Evolutionary conservation across 37 sponge, comb jelly and placozoan species (phyloP), one percentile per base, ranked within the genome.

Genomic region (Halichondria panicea): DNA sequence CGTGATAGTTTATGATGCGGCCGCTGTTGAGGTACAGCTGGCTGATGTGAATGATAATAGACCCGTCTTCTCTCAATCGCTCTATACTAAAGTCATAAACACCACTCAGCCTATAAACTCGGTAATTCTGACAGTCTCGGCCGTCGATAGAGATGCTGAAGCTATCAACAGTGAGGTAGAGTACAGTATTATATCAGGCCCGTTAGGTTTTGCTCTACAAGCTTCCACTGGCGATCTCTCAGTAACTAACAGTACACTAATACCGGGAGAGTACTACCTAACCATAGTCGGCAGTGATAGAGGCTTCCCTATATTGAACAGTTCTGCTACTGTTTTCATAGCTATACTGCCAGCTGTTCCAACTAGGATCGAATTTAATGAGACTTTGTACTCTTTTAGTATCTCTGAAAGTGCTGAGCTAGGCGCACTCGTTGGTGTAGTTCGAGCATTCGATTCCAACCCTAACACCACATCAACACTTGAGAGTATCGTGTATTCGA

Each of bases 31-130:
- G 32, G 53, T 83, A 2, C 28, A 57, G 5, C 43, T 83, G 12
- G 21, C 34, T 12, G 84, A 83, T 58, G 62, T 28, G 7, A 83
- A 83, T 52, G 84, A 83, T 27, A 48, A 75, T 60, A 4, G 61
- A 15, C 84, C 84, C 7, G 34, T 66, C 1, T 83, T 83, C 46
- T 11, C 5, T 4, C 70, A 66, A n/a, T 44, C 69, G 7, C 48
- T 66, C 25, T 75, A 83, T 56, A 66, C 75, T 22, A 50, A 30
- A 15, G 68, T 83, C 3, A 59, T 83, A 39, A 56, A 57, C 41
- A 60, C 37, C 22, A 25, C 84, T 4, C 25, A 21, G n/a, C 63
- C 45, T 33, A 22, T 21, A 31, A 41, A 34, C 27, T 56, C 70
- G 27, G 27, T 65, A 7, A 48, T 83, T 34, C 37, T 75, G 25